Evolutionary conservation across 2,113 vertebrate species (phyloP), one percentile per base, ranked within the genome.

Genomic region (Condylura cristata): DNA sequence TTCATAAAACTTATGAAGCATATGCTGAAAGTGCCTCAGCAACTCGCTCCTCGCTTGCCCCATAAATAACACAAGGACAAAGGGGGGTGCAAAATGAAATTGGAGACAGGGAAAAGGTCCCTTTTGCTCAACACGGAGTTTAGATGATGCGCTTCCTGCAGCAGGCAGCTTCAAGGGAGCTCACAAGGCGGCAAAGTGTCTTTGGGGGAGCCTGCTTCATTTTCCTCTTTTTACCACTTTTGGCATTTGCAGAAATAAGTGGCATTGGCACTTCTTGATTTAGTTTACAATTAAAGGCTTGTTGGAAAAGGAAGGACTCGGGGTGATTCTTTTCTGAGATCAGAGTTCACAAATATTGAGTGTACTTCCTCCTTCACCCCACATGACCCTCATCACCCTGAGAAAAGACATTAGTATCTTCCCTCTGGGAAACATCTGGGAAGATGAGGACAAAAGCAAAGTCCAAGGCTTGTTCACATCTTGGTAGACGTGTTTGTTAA

Each of bases 1-100:
- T 89, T 91, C 92, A 96, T 95, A 89, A 95, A 95, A 97, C 87
- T 93, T 88, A 91, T 22, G 71, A 96, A 92, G 84, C 95, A 94
- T 95, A 75, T 76, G 56, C 84, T 85, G 26, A 46, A 93, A 87
- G 44, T 24, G 30, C 56, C 87, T 76, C 53, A 2, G 95, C 86
- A 51, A 34, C 63, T 63, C 82, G 37, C 79, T 89, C 53, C 68
- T 51, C 84, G 65, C 72, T 83, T 28, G 8, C 46, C 61, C 76
- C 88, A 92, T 93, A 95, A 95, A 94, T 93, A 94, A 81, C 46
- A 37, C 84, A 93, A 91, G 76, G 92, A 85, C 92, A 78, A 83
- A 95, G 63, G 74, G 75, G 20, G 56, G 48, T 89, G 41, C 63
- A 74, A 88, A 83, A 74, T 24, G 74, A 88, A 92, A 68, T 53